These are phyloP conservation scores for Ennomos quercinarius DNA, from an alignment of 2,888 invertebrate species.

Conservation along the genomic window DNA sequence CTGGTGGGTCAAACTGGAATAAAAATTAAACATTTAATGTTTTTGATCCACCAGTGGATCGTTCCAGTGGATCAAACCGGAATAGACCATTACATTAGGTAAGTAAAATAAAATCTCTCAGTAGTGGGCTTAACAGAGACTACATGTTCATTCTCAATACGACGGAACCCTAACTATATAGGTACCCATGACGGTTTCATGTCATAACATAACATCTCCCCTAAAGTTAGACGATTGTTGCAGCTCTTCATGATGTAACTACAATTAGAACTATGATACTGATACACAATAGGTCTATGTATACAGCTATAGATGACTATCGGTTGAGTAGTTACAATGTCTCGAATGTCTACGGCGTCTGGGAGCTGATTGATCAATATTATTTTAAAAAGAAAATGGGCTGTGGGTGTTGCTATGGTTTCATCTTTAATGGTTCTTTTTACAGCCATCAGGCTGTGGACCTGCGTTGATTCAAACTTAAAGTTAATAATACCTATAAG, in stretches of 20 bases:
- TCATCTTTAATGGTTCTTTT: no score
- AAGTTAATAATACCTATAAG: no score
- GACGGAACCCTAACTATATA: constrained; percentile 35
- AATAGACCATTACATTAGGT: no score
- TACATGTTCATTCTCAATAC: constrained; percentile 6
- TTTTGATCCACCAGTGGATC: no score
- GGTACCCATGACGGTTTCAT: constrained; percentile 43
- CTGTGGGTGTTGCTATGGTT: no score
- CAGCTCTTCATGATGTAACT: constrained; percentile 40
- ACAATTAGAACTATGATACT: constrained; percentile 26
- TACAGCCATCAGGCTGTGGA: no score
- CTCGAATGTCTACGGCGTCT: constrained; percentile 33
- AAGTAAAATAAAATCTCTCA: no score
- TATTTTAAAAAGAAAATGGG: constrained; percentile 9
- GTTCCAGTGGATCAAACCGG: no score
- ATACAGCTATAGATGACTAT: constrained; percentile 19
- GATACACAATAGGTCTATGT: constrained; percentile 4
- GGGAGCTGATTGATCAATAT: constrained; percentile 42
- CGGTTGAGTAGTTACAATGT: constrained; percentile 13
- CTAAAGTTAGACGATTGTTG: constrained; percentile 38
- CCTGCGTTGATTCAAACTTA: no score
- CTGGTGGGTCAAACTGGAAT: no score
- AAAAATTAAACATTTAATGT: no score
- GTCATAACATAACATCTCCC: constrained; percentile 37
- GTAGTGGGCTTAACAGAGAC: no score